Percentiles rank a stretch among this genome's conserved stretches.
Conservation (phyloP, 2,113 vertebrate genomes). For the Cricetomys ansorgei region DNA sequence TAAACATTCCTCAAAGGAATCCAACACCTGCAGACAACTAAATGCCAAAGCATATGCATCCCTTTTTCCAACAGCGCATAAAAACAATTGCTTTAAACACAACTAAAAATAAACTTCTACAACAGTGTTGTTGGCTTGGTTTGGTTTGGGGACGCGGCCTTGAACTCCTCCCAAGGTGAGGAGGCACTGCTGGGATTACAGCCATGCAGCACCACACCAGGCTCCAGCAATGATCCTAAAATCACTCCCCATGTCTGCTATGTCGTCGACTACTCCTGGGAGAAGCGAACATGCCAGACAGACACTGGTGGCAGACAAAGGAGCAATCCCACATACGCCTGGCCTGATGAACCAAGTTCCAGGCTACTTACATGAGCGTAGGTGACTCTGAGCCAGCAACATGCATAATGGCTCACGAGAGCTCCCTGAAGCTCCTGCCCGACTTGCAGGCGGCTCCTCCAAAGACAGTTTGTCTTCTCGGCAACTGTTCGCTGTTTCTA, state of each 20-base stretch:
- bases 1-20: no score
- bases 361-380: background rate
- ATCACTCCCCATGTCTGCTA: no score
- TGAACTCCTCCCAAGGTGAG: background rate
- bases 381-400: background rate
- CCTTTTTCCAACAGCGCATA: no score
- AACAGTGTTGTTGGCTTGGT: background rate
- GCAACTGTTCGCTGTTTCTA: background rate
- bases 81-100: no score
- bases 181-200: background rate
- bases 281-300: no score
- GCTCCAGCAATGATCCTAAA: background rate
- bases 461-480: background rate
- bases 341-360: background rate
- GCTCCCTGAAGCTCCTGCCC: background rate
- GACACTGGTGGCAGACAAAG: background rate
- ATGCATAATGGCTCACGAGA: background rate
- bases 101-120: no score
- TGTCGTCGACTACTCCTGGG: background rate
- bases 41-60: no score
- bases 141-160: background rate
- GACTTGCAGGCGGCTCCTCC: background rate
- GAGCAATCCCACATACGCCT: background rate
- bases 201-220: no score
- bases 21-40: no score